These are phyloP conservation scores for Leucoraja erinaceus DNA, from an alignment of 2,113 vertebrate species.

Conservation along the genomic window DNA sequence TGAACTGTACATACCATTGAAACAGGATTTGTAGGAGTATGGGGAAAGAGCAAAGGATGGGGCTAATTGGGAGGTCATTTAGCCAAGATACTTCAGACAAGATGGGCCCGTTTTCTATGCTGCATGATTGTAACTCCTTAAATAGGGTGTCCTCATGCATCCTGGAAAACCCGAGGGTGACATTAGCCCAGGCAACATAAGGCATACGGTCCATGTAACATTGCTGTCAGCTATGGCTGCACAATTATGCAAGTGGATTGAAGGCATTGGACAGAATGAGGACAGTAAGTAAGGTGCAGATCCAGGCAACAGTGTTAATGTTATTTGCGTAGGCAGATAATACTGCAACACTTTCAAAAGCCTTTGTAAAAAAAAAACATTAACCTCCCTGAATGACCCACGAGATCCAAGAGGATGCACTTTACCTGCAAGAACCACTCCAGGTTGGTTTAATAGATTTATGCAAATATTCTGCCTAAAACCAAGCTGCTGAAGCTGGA, in stretches of 20 bases:
- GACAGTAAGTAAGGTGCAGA: background rate
- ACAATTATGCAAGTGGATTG: background rate
- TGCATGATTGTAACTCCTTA: background rate
- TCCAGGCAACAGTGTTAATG: background rate
- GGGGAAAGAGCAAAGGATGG: background rate
- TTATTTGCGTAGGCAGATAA: background rate
- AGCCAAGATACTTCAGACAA: background rate
- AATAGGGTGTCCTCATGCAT: background rate
- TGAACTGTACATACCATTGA: background rate
- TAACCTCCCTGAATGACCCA: background rate
- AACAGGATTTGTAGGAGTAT: background rate
- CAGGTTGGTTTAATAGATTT: background rate
- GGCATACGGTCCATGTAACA: background rate
- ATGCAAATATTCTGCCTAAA: background rate
- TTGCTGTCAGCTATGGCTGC: background rate
- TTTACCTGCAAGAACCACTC: background rate
- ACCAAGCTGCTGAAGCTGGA: background rate
- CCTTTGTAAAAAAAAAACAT: background rate
- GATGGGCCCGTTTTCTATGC: background rate
- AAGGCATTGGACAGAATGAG: background rate
- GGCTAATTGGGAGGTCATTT: background rate
- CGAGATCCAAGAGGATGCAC: background rate
- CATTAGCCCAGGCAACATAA: background rate
- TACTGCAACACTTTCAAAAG: background rate
- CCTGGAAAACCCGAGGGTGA: background rate